Percentiles rank a stretch among this genome's conserved stretches.
Conservation (phyloP, 2,797 vertebrate genomes). For the Malurus splendens region DNA sequence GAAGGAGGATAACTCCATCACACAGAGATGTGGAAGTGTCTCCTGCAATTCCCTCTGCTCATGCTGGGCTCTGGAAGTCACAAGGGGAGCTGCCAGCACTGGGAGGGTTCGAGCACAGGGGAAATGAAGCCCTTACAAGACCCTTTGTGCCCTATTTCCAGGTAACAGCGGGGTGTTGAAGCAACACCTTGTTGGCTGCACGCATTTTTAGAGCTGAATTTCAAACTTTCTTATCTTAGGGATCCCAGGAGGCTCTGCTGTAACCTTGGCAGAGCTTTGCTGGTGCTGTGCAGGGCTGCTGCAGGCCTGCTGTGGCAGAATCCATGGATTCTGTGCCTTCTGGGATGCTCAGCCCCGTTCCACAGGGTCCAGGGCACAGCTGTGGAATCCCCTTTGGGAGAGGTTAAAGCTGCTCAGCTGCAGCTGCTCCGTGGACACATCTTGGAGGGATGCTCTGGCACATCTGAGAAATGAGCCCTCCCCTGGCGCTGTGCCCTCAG, state of each 20-base stretch:
- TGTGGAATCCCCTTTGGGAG: background rate
- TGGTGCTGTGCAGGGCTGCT: background rate
- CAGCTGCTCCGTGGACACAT: background rate
- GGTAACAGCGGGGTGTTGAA: background rate
- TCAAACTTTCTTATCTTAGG: background rate
- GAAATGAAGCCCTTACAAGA: background rate
- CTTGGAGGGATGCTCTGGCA: accelerated
- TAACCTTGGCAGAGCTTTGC: slow-evolving; percentile 17
- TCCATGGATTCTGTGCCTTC: background rate
- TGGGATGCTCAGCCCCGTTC: background rate
- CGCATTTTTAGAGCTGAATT: background rate
- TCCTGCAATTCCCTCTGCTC: background rate
- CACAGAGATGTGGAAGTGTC: background rate
- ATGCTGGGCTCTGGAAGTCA: accelerated
- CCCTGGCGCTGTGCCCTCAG: background rate
- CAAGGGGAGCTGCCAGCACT: background rate
- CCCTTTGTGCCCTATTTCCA: background rate
- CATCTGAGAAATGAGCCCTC: background rate
- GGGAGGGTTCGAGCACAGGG: background rate
- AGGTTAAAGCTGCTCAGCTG: background rate
- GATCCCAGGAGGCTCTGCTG: background rate
- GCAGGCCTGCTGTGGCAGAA: background rate
- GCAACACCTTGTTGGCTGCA: background rate
- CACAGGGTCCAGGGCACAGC: background rate
- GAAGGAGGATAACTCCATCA: slow-evolving; percentile 19